phyloP scores from a whole-genome alignment of 2,888 invertebrate species.

The Pantelozetes paolii region DNA sequence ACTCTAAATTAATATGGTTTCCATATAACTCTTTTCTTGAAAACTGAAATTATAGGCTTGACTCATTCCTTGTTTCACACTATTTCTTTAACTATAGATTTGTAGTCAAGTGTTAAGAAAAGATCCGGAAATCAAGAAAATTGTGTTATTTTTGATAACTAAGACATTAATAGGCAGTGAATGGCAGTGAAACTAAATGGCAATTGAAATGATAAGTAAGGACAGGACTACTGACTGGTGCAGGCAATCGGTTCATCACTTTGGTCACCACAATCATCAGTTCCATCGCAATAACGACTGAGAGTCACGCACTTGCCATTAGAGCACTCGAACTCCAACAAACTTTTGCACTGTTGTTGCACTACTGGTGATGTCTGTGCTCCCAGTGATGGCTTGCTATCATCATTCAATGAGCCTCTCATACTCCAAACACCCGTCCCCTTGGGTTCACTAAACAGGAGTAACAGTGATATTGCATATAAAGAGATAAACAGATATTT shows the following conservation, averaged over 20 bases:
- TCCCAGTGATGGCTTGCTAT: neutral
- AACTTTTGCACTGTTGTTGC: slow-evolving; percentile 17
- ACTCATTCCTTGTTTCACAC: slow-evolving; percentile 9
- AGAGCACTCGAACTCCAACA: slow-evolving; percentile 55
- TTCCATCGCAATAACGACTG: slow-evolving; percentile 71
- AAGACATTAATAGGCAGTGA: slow-evolving; percentile 33
- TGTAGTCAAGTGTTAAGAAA: neutral
- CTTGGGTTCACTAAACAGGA: slow-evolving; percentile 30
- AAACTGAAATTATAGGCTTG: too few species aligned
- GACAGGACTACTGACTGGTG: slow-evolving; percentile 63
- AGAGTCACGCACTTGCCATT: slow-evolving; percentile 57
- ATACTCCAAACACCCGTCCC: slow-evolving; percentile 20
- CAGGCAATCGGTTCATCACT: slow-evolving; percentile 71
- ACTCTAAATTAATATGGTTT: neutral
- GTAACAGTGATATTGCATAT: slow-evolving; percentile 10
- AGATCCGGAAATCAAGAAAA: slow-evolving; percentile 28
- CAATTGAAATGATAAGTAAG: slow-evolving; percentile 10
- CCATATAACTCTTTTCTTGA: too few species aligned
- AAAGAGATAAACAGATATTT: slow-evolving; percentile 24
- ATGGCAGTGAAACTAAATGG: slow-evolving; percentile 10
- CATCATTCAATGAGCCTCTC: slow-evolving; percentile 14
- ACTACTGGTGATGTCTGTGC: neutral
- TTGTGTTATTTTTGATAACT: slow-evolving; percentile 28
- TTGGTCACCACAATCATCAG: slow-evolving; percentile 71
- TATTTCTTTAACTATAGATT: neutral